Evolutionary conservation across 1,140 invertebrate genomes (phyloP), one percentile per base, ranked within the genome.

Genomic region (Elymnias hypermnestra): DNA sequence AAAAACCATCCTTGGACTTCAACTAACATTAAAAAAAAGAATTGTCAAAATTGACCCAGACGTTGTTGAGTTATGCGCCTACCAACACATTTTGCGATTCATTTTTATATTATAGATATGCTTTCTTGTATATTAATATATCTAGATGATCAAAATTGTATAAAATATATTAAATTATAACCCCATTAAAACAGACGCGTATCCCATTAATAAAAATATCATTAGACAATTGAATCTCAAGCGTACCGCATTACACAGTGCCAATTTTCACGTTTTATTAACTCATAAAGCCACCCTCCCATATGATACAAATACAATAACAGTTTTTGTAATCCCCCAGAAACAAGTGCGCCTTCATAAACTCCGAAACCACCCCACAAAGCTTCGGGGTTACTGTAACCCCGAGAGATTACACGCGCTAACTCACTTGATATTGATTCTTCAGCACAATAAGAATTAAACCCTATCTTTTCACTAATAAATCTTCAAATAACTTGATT

Each of bases 331-430:
- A 75, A 78, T 74, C 65, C 74, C 70, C 76, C 47, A 43, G 58
- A 52, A 74, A 72, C 74, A 75, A 77, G 71, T 73, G 73, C 69
- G 63, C 74, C 53, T 71, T 64, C 74, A 76, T 78, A 81, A 77
- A 81, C 68, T 69, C 68, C 57, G 64, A 60, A 69, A 71, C 67
- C 70, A 69, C 69, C 73, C 70, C 63, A 60, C 70, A 71, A 71
- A 68, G 75, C 76, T 81, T 71, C 62, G 71, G 65, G 69, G 68
- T 58, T 69, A 63, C 43, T 54, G 46, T 46, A 52, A 44, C 47
- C 73, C 71, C 68, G 22, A 36, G 73, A 68, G 72, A 78, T 66
- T 64, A 66, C 44, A 58, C 50, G 59, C 62, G 64, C 68, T 77
- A 75, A 77, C 67, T 61, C 63, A 51, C 58, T 65, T 60, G 57